phyloP scores from a whole-genome alignment of 2,888 invertebrate genomes.

The Seira sanloemensis region DNA sequence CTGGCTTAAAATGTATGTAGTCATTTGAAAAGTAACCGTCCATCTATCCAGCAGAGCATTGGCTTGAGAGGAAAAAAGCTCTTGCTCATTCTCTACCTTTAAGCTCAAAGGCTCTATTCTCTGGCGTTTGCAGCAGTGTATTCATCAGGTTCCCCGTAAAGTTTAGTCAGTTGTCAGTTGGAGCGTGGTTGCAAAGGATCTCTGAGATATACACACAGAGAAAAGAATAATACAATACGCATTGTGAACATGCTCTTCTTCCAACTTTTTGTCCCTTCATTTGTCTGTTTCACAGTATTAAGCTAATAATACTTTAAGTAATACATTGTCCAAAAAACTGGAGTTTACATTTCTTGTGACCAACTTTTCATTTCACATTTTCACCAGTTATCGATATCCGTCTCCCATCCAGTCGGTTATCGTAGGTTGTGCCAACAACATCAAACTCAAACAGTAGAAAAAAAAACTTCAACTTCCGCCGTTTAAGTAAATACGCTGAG shows the following conservation, averaged over 20 bases:
- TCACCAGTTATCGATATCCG: conserved; percentile 50
- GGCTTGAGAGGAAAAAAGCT: conserved; percentile 11
- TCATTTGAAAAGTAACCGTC: not conserved
- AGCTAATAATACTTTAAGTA: no score
- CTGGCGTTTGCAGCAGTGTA: conserved; percentile 27
- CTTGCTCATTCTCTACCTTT: no score
- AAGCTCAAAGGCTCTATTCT: no score
- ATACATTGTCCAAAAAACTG: no score
- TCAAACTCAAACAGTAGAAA: no score
- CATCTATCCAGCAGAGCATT: conserved; percentile 15
- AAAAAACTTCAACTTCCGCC: no score
- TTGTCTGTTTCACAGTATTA: conserved; percentile 24
- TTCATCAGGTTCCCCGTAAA: conserved; percentile 60
- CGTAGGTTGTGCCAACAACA: conserved; percentile 59
- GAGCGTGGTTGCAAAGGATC: conserved; percentile 51
- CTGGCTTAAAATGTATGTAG: no score
- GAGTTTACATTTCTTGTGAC: no score
- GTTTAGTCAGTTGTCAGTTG: conserved; percentile 59
- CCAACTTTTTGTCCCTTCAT: conserved; percentile 10
- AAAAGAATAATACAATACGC: conserved; percentile 17
- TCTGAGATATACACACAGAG: conserved; percentile 38
- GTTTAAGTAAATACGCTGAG: conserved; percentile 30
- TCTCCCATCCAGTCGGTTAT: conserved; percentile 55
- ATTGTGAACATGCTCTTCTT: no score
- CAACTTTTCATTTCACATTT: conserved; percentile 34